A percentile compares a stretch with the other conserved stretches of the same genome.
Evolutionary conservation across 1,140 invertebrate genomes (phyloP).

Genomic region (Dreissena polymorpha): DNA sequence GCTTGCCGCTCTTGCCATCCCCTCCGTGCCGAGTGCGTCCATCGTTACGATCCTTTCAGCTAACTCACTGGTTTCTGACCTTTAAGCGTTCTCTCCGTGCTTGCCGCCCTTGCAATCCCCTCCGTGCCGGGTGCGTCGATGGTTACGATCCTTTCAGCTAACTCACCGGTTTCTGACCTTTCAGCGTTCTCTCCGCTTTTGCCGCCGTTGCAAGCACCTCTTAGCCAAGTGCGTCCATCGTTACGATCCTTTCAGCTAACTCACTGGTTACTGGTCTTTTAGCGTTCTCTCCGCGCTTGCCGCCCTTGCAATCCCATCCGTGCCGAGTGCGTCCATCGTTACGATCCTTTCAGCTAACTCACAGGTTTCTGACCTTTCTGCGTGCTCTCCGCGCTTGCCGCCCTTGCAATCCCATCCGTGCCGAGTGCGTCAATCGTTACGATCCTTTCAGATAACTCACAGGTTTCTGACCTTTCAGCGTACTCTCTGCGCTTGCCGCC

Average conservation of each 20-base stretch:
- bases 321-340: conserved; percentile 75
- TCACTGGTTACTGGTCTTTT: conserved; percentile 19
- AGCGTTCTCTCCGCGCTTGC: conserved; percentile 69
- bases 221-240: conserved; percentile 74
- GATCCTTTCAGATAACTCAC: too few species aligned
- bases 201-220: conserved; percentile 69
- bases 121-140: conserved; percentile 74
- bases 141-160: conserved; percentile 72
- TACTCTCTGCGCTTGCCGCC: conserved; percentile 65
- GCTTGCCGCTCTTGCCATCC: conserved; percentile 67
- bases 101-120: conserved; percentile 69
- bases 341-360: too few species aligned
- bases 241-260: conserved; percentile 73
- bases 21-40: conserved; percentile 73
- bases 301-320: conserved; percentile 69
- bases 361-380: too few species aligned
- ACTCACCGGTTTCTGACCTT: conserved; percentile 23
- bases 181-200: conserved; percentile 68
- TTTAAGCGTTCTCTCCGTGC: conserved; percentile 67
- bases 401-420: conserved; percentile 60
- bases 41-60: too few species aligned
- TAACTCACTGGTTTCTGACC: too few species aligned
- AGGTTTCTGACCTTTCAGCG: conserved; percentile 56
- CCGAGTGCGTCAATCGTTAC: conserved; percentile 41
- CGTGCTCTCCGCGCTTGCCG: conserved; percentile 46